Conservation (phyloP, 37 sponge, comb jelly and placozoan genomes). For the Oopsacas minuta region DNA sequence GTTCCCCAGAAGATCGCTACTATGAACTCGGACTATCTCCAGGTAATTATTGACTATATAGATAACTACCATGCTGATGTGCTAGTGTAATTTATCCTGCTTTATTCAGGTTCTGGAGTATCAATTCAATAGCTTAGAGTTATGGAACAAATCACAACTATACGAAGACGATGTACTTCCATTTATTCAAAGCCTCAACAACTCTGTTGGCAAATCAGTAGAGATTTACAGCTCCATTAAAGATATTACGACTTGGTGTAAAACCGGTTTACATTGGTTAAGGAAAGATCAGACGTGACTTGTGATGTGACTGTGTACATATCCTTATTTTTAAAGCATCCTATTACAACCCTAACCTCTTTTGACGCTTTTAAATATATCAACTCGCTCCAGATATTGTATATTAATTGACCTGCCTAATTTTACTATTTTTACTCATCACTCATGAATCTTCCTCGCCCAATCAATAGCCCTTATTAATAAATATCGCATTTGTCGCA, state of each 20-base stretch:
- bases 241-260: background rate
- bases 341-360: background rate
- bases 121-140: background rate
- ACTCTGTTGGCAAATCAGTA: background rate
- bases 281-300: background rate
- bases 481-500: background rate
- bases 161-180: background rate
- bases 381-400: background rate
- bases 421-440: constrained; percentile 11
- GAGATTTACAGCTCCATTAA: background rate
- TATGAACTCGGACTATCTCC: constrained; percentile 8
- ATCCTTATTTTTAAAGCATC: background rate
- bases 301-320: background rate
- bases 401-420: background rate
- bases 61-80: too few species aligned
- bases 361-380: constrained; percentile 12
- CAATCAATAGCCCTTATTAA: background rate
- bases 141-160: background rate
- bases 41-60: background rate
- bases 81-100: background rate
- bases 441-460: background rate
- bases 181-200: background rate
- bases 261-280: background rate
- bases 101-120: background rate
- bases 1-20: background rate